Base-by-base conservation (phyloP, 1,140 invertebrate species). In the Galendromus occidentalis region DNA sequence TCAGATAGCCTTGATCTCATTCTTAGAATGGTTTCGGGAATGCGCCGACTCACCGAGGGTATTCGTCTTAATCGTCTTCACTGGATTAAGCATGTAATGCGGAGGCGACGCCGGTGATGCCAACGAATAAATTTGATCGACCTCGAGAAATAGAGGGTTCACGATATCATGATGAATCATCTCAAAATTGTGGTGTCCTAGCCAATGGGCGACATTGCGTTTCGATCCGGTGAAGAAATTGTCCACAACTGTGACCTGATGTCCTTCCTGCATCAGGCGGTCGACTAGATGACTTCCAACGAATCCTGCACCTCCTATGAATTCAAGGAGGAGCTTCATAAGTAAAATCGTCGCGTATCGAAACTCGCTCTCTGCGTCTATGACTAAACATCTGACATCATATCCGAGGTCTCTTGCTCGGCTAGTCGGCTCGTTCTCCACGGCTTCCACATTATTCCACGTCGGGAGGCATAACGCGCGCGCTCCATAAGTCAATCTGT, bases 11-110 rank as follows among this genome's bases (percentile, higher is more conserved):
- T n/a, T n/a, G n/a, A n/a, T n/a, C n/a, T n/a, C n/a, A n/a, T n/a
- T n/a, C n/a, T n/a, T n/a, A n/a, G n/a, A n/a, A n/a, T n/a, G n/a
- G n/a, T n/a, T n/a, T n/a, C n/a, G n/a, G n/a, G n/a, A n/a, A n/a
- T n/a, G n/a, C n/a, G n/a, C n/a, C n/a, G n/a, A n/a, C 22, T 59
- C 2, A 59, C 51, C 94, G 69, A 99, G 81, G 18, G 93, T 96
- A 76, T 98, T 99, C 1, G 95, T 98, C 76, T 99, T 99, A 66
- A 99, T 93, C 20, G 96, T 99, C 79, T 99, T 98, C 0, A 99
- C 94, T 41, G 95, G 95, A 81, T 99, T 99, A 71, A 91, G 86
- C 95, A 98, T 98, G 73, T 99, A 99, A 79, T 99, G 94, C 1
- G 92, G 92, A 47, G 96, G 96, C 71, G 91, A 95, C 2, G 96